Base-by-base conservation (phyloP, 2,113 vertebrate genomes). In the Callionymus lyra region DNA sequence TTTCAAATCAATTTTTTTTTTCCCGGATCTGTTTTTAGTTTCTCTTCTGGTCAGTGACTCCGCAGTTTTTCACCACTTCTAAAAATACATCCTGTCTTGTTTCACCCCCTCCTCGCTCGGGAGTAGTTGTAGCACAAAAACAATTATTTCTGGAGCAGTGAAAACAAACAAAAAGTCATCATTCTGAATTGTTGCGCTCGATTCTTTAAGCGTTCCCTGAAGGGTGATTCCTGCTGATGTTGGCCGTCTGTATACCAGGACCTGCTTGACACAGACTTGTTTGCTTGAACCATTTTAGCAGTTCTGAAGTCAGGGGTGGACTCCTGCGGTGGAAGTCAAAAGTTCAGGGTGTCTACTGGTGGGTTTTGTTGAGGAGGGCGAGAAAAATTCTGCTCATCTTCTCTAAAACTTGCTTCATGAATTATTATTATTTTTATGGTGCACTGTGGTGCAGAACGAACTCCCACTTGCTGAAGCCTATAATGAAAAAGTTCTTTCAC, bases 21-120 rank as follows among this genome's bases (percentile, higher is more conserved):
- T 16, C 33, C n/a, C 14, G n/a, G 34, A 47, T 46, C 17, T 38
- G 40, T 53, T 68, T 73, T 60, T 59, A 43, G 61, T 67, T 55
- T 61, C 40, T 56, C 31, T 57, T 55, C 38, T 32, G 35, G 38
- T 69, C 56, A 47, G 52, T 74, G 79, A 82, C 70, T 65, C 62
- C 0, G 31, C 64, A 59, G 64, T 80, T 82, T 65, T 69, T 79
- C 80, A 82, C 66, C 35, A 17, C 6, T 5, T 72, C 76, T 71
- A 68, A 70, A 70, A 79, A 82, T 65, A 70, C 46, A 44, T 13
- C 47, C 35, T 17, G 38, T 39, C 13, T 40, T 2, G 19, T 21
- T 53, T 11, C 21, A 6, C 13, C 39, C 36, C 41, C 36, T 55
- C 47, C 50, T 35, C 46, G 42, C 21, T 57, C 43, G 21, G 70